Evolutionary conservation across 1,140 invertebrate genomes (phyloP).

Genomic region (Drosophila willistoni): DNA sequence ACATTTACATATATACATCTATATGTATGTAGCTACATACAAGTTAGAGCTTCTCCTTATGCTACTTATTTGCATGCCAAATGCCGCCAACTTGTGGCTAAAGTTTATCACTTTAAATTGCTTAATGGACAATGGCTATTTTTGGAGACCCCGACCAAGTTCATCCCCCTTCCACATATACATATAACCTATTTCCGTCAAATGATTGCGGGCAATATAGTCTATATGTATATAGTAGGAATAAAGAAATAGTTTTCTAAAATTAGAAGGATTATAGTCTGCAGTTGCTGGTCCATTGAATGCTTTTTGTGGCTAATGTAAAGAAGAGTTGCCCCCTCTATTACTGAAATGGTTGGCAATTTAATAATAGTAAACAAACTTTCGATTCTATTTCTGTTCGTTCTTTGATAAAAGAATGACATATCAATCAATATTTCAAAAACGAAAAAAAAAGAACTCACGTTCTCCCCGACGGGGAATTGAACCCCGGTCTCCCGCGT

Average conservation of each 20-base stretch:
- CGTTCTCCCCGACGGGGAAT: constrained; percentile 84
- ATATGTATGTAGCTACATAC: constrained; percentile 42
- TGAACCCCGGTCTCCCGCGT: constrained; percentile 85
- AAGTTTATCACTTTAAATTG: constrained; percentile 65
- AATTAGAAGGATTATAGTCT: background rate
- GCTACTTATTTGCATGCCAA: constrained; percentile 35
- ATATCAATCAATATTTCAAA: too few relatives aligned
- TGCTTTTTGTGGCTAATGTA: too few relatives aligned
- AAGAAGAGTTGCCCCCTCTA: too few relatives aligned
- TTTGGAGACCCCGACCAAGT: constrained; percentile 27
- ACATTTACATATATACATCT: constrained; percentile 34
- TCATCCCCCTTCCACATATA: background rate
- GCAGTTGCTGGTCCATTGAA: too few relatives aligned
- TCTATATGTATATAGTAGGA: background rate
- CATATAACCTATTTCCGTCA: constrained; percentile 38
- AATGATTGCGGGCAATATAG: constrained; percentile 17
- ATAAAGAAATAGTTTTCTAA: background rate
- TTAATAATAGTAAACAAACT: too few relatives aligned
- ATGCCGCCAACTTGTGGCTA: constrained; percentile 28
- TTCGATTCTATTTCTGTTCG: too few relatives aligned
- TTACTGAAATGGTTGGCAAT: too few relatives aligned
- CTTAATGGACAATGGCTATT: constrained; percentile 65
- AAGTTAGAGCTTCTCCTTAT: constrained; percentile 25
- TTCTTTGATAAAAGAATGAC: too few relatives aligned
- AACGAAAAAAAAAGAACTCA: too few relatives aligned